Evolutionary conservation across 2,113 vertebrate species (phyloP), one percentile per base, ranked within the genome.

Genomic region (Stigmatopora nigra): DNA sequence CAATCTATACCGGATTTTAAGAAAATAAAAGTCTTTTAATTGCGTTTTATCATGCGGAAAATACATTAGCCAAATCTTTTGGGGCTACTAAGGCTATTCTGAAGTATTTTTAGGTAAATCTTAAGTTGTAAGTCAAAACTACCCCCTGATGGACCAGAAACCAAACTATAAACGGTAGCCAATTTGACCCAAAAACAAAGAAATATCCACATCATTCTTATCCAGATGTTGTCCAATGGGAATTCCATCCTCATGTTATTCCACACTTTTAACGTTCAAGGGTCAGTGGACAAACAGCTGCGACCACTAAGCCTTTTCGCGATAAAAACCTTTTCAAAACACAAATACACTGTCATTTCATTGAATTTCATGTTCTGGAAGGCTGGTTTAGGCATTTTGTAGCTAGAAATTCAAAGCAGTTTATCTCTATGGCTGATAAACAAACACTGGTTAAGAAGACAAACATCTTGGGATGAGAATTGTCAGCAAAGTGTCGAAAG

Each of bases 91-190:
- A 31, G 25, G 25, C 25, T 2, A 31, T 31, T 85, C 79, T 73
- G 56, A 76, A 66, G 35, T 51, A 71, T 64, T 81, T 76, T 56
- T 78, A 75, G 84, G 76, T 16, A 77, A 69, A 78, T 73, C 78
- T 84, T 76, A 82, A 31, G 25, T 31, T 2, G 82, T 77, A 85
- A 83, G 66, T 78, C 61, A 49, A 61, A 63, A 67, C 67, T 59
- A 51, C 55, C 45, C 72, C 46, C 13, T 55, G 14, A 64, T 45
- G 31, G 35, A 31, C 53, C 20, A 31, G 14, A 25, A 22, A 55
- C 12, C 22, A 55, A n/a, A 16, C 35, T 38, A 59, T 35, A 38
- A 15, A 59, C 35, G n/a, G 11, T 16, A 45, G 7, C 5, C 44
- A 38, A 20, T 12, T 61, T 64, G 0, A 47, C 64, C 5, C 31